These are phyloP conservation scores for Coregonus ussuriensis DNA, from an alignment of 2,797 vertebrate genomes.

Conservation along the genomic window DNA sequence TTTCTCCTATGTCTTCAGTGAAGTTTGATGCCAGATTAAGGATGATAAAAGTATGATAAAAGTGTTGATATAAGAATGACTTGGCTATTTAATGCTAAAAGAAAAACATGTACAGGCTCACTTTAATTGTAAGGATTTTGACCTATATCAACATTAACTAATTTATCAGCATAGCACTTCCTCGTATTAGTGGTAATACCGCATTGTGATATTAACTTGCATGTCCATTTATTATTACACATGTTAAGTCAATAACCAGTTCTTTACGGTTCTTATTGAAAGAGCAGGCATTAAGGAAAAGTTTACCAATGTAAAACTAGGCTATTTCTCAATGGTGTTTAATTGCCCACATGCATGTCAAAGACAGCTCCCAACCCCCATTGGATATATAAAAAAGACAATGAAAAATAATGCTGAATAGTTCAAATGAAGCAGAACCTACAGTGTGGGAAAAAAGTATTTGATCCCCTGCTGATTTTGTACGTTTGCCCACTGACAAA, in stretches of 20 bases:
- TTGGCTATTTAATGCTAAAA: neutral
- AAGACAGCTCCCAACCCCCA: constrained; percentile 9
- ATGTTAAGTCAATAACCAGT: neutral
- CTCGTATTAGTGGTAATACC: neutral
- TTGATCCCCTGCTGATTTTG: no score
- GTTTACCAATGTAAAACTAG: neutral
- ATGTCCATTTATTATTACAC: neutral
- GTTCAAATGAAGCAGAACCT: constrained; percentile 44
- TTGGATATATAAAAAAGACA: constrained; percentile 13
- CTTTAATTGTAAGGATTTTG: neutral
- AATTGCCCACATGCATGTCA: constrained; percentile 18
- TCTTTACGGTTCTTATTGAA: neutral
- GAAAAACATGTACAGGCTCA: neutral
- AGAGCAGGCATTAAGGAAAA: neutral
- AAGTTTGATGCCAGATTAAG: neutral
- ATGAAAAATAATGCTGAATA: constrained; percentile 36
- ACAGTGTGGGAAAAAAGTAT: no score
- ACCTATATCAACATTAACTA: neutral
- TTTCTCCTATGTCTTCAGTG: neutral
- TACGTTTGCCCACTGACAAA: no score
- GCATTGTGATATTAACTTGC: neutral
- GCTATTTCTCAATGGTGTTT: neutral
- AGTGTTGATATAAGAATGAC: neutral
- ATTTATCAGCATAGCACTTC: no score
- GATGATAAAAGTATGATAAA: constrained; percentile 37